Base-by-base conservation (phyloP, 1,140 invertebrate species). In the Vanessa tameamea region DNA sequence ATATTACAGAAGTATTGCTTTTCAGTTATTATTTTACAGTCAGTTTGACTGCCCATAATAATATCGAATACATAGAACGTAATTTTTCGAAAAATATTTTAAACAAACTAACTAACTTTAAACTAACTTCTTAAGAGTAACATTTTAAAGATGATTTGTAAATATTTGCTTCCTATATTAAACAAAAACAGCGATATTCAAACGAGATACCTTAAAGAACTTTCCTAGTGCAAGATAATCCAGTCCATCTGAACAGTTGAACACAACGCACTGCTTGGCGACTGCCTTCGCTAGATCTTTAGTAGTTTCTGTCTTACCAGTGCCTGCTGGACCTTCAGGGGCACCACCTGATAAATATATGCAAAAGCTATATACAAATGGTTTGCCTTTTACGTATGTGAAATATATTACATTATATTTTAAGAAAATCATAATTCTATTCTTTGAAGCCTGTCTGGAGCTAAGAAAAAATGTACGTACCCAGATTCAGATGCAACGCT, bases 241-340 rank as follows among this genome's bases (percentile, higher is more conserved):
- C 16, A 99, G 91, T 55, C 97, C 97, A 84, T 97, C 96, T 0
- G 98, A 99, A 86, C 98, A 99, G 94, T 99, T 99, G 86, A 99
- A 99, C 0, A 99, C 98, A 8, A 99, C 97, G 86, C 98, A 99
- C 87, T 99, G 98, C 84, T 98, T 99, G 0, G 98, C 98, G 0
- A 99, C 96, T 9, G 98, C 98, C 92, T 99, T 99, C 0, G 98
- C 98, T 77, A 99, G 93, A 95, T 99, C 98, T 92, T 99, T 99
- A 0, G 97, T 98, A 0, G 98, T 99, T 93, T 99, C 98, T 1
- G 98, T 99, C 92, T 99, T 99, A 23, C 98, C 98, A 1, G 98
- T 97, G 50, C 98, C 98, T 6, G 98, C 98, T 0, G 98, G 98
- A 12, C 98, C 98, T 94, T 99, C 98, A 0, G 98, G 97, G 16